Base-by-base conservation (phyloP, 1,140 invertebrate genomes). In the Cotesia chilonis region DNA sequence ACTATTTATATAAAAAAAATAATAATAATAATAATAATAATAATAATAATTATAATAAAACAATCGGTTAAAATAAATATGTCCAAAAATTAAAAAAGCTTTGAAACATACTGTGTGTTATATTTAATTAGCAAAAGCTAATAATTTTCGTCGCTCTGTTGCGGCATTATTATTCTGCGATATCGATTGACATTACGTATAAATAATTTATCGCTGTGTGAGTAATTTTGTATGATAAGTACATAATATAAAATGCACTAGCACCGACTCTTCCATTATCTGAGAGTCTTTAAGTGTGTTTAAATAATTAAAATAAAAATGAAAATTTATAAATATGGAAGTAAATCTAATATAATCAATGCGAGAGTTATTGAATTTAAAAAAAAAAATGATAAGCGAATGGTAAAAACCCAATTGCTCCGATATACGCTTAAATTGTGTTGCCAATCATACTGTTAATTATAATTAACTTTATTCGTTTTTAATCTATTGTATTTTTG, bases 401-500 rank as follows among this genome's bases (percentile, higher is more conserved):
- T 35, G 51, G 57, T 14, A 60, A 70, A 76, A 76, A 81, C 75
- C 80, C 80, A 80, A 76, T 73, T 80, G 80, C 79, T 81, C 79
- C 77, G 73, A 80, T 78, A 81, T 84, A 83, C 83, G 83, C 82
- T 84, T 84, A 83, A 47, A 84, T 82, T 84, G 79, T 82, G 81
- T 84, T 84, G 81, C 82, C 82, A 84, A 83, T 82, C 77, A 77
- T 78, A 75, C 78, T 79, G 75, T 79, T 78, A 81, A 78, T 79
- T 79, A 77, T 78, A 81, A 78, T 79, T 79, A 77, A 78, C 76
- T 77, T 80, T 79, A 81, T 80, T 80, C 74, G 77, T 77, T 77
- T 76, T 75, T 79, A 77, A 77, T 78, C 67, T 70, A 75, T 75
- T 76, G 72, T 76, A 76, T 60, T 63, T 70, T 78, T 75, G 74